Evolutionary conservation across 2,797 vertebrate species (phyloP).

Genomic region (Labroides dimidiatus): DNA sequence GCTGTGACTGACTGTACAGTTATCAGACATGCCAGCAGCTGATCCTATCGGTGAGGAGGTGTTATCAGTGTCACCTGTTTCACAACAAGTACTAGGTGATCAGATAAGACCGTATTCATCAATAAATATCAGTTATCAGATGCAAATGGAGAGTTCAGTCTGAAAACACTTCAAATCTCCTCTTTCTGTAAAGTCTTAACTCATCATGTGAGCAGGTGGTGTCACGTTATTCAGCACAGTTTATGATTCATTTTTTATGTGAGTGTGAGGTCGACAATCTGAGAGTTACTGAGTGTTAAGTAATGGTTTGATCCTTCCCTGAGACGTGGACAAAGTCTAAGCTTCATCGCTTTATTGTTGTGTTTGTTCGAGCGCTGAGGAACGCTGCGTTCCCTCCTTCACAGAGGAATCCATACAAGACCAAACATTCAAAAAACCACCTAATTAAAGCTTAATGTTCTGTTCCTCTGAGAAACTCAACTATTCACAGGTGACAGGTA

Average conservation of each 20-base stretch:
- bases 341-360: constrained; percentile 24
- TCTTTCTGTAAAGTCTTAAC: background rate
- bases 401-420: background rate
- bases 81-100: background rate
- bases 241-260: background rate
- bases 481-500: background rate
- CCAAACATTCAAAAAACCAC: background rate
- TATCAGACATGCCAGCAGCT: background rate
- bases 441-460: too few species aligned
- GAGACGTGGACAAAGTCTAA: constrained; percentile 49
- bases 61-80: background rate
- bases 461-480: background rate
- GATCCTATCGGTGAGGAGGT: background rate
- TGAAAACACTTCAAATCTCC: background rate
- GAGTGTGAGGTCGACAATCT: background rate
- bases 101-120: background rate
- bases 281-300: constrained; percentile 20
- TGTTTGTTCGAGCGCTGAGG: constrained; percentile 7
- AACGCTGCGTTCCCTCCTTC: background rate
- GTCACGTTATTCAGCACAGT: background rate
- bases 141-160: background rate
- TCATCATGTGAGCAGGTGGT: background rate
- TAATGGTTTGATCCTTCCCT: constrained; percentile 24
- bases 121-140: background rate
- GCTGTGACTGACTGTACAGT: background rate